These are phyloP conservation scores for Syritta pipiens DNA, from an alignment of 2,888 invertebrate species.

Conservation along the genomic window DNA sequence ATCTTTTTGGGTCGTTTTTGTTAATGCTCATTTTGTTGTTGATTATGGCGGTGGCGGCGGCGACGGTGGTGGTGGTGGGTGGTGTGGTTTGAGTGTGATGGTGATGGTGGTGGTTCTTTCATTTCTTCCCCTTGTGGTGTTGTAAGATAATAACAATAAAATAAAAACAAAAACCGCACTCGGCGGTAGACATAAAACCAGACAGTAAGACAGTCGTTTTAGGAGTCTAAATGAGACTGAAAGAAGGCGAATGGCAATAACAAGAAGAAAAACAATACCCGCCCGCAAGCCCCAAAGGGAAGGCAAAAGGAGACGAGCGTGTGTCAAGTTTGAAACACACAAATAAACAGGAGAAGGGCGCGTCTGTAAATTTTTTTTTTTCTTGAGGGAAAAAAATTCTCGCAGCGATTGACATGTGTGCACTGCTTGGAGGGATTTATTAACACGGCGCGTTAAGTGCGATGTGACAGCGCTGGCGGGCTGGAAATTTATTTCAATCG, in stretches of 20 bases:
- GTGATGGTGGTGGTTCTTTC: no score
- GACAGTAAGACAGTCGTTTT: slow-evolving; percentile 54
- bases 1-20: slow-evolving; percentile 44
- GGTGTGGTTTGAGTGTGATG: no score
- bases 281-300: slow-evolving; percentile 2
- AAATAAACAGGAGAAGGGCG: slow-evolving; percentile 30
- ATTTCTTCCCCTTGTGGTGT: slow-evolving; percentile 23
- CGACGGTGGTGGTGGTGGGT: no score
- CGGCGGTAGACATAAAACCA: slow-evolving; percentile 51
- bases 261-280: neutral
- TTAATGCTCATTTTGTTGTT: slow-evolving; percentile 13
- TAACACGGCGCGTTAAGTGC: slow-evolving; percentile 54
- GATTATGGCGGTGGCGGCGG: no score
- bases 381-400: slow-evolving; percentile 16
- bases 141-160: slow-evolving; percentile 46
- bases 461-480: slow-evolving; percentile 39
- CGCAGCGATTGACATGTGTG: slow-evolving; percentile 41
- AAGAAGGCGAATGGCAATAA: neutral
- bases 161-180: slow-evolving; percentile 21
- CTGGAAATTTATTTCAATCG: slow-evolving; percentile 20
- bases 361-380: slow-evolving; percentile 1
- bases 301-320: slow-evolving; percentile 11
- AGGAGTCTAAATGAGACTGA: neutral
- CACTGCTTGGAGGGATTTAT: slow-evolving; percentile 53
- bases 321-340: slow-evolving; percentile 39